These are phyloP conservation scores for Lerista edwardsae DNA, from an alignment of 2,797 vertebrate species.

Conservation along the genomic window DNA sequence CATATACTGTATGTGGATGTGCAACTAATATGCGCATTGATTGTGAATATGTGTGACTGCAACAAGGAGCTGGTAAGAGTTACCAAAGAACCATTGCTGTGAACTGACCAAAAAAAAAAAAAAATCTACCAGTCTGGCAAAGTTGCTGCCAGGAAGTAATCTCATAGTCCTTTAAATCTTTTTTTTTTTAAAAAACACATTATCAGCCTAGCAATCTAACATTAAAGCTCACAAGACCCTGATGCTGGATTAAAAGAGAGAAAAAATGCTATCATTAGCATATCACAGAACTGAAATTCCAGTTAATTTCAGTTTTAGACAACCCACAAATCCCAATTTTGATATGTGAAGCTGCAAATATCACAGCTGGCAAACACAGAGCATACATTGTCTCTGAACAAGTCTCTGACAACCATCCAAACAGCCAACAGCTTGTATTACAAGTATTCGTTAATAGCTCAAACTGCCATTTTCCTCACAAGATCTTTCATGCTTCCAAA, in stretches of 20 bases:
- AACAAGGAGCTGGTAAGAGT: too few species aligned
- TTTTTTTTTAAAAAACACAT: too few species aligned
- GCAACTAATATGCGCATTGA: neutral
- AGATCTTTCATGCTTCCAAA: neutral
- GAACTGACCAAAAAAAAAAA: neutral
- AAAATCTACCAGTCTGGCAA: neutral
- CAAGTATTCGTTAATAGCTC: neutral
- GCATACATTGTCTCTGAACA: neutral
- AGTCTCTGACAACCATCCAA: neutral
- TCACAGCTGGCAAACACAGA: neutral
- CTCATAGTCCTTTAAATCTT: neutral
- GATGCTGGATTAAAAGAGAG: neutral
- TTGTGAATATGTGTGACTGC: neutral
- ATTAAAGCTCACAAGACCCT: neutral
- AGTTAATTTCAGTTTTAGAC: neutral
- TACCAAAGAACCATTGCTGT: neutral
- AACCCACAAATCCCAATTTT: neutral
- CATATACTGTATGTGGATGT: neutral
- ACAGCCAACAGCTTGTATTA: neutral
- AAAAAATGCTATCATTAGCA: neutral
- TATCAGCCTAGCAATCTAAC: neutral
- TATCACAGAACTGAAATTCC: neutral
- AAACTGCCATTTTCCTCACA: neutral
- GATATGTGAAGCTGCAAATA: neutral
- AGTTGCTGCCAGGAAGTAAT: neutral